phyloP scores from a whole-genome alignment of 2,797 vertebrate species.

The Xenentodon cancila region DNA sequence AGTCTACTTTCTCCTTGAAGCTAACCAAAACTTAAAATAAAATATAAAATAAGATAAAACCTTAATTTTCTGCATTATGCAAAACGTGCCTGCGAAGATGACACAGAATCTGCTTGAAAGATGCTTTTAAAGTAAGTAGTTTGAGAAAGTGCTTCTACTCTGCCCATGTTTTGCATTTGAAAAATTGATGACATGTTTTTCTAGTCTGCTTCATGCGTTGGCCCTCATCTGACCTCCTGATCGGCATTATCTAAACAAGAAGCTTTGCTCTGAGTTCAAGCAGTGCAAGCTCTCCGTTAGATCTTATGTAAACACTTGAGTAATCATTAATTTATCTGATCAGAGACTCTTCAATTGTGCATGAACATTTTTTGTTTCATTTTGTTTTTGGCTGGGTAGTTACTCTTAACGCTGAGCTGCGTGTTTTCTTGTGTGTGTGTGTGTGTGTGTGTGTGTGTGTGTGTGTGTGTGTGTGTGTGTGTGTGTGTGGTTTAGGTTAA shows the following conservation, averaged over 20 bases:
- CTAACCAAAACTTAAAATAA: constrained; percentile 40
- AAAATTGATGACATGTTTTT: constrained; percentile 51
- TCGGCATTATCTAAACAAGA: constrained; percentile 32
- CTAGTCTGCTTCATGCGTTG: constrained; percentile 21
- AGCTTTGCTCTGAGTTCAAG: constrained; percentile 21
- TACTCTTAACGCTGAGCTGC: constrained; percentile 51
- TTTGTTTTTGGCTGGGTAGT: background rate
- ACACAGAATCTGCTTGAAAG: background rate
- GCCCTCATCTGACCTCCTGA: constrained; percentile 31
- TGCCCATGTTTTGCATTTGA: constrained; percentile 13
- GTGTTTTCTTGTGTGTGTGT: constrained; percentile 19
- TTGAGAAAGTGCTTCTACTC: background rate
- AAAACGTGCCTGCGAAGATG: too few relatives aligned
- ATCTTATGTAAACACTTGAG: constrained; percentile 31
- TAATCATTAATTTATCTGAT: constrained; percentile 57
- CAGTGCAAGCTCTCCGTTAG: constrained; percentile 8
- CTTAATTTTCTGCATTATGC: too few relatives aligned
- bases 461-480: background rate
- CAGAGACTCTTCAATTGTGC: constrained; percentile 7
- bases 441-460: constrained; percentile 36
- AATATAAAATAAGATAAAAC: too few relatives aligned
- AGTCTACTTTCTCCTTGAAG: too few relatives aligned
- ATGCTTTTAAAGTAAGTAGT: constrained; percentile 32
- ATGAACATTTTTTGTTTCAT: background rate
- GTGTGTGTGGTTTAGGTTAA: constrained; percentile 30